Evolutionary conservation across 30 jellyfish, hydroid and myxozoan genomes (phyloP).

Genomic region (Phacellophora camtschatica): DNA sequence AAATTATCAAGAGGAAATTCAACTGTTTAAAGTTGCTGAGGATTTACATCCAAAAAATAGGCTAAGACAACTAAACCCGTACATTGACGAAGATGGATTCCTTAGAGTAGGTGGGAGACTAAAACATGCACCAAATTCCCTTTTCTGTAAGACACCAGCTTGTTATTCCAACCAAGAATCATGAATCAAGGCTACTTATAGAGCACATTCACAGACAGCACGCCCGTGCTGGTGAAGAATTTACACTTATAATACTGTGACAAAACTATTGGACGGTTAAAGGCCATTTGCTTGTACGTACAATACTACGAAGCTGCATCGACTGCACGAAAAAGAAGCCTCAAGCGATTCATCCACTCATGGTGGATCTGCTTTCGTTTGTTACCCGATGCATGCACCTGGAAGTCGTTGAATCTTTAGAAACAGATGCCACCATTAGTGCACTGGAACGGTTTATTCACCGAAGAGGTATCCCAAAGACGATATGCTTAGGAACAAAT

Average conservation of each 20-base stretch:
- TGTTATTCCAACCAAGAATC: neutral
- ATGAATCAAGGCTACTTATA: neutral
- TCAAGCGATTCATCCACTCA: neutral
- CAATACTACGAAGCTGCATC: neutral
- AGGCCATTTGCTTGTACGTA: neutral
- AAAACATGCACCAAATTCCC: neutral
- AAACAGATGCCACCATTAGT: conserved; percentile 31
- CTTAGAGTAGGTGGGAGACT: conserved; percentile 18
- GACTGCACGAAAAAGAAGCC: neutral
- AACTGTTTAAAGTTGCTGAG: neutral
- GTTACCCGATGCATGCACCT: conserved; percentile 30
- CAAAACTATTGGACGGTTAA: conserved; percentile 22
- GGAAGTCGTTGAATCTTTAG: conserved; percentile 40
- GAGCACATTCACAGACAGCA: neutral
- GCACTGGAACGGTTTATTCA: conserved; percentile 14
- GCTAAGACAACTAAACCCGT: neutral
- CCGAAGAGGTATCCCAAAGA: conserved; percentile 32
- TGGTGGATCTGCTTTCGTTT: conserved; percentile 45
- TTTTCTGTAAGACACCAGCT: neutral
- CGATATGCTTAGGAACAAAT: conserved; percentile 15
- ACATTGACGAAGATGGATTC: neutral
- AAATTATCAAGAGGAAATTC: neutral
- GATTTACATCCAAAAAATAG: neutral
- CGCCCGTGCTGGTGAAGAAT: neutral
- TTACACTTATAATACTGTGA: neutral